phyloP scores from a whole-genome alignment of 2,113 vertebrate genomes.

The Sebastes fasciatus region DNA sequence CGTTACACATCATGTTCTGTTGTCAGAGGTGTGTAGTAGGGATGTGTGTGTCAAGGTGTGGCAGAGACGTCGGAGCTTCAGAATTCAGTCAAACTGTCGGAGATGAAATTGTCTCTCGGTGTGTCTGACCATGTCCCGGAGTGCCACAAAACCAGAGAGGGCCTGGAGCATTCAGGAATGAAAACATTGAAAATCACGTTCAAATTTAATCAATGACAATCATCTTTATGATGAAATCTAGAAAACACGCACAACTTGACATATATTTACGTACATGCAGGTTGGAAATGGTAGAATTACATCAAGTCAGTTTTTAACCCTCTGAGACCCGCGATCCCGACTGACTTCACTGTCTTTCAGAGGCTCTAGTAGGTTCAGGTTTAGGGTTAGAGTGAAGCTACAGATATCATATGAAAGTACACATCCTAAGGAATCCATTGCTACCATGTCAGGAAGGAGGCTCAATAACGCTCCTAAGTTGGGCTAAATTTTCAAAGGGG shows the following conservation, averaged over 20 bases:
- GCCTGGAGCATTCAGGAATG: constrained; percentile 63
- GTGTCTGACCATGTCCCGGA: constrained; percentile 90
- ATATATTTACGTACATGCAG: not conserved
- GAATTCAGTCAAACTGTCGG: constrained; percentile 86
- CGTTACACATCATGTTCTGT: not conserved
- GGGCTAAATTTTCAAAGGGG: too few relatives aligned
- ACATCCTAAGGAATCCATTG: too few relatives aligned
- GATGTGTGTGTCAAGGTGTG: not conserved
- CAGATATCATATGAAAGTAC: too few relatives aligned
- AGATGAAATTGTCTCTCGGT: constrained; percentile 89
- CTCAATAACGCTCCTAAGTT: too few relatives aligned
- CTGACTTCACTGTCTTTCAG: too few relatives aligned
- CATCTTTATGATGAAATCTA: not conserved
- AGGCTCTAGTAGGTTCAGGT: too few relatives aligned
- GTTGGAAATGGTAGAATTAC: not conserved
- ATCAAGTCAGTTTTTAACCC: not conserved
- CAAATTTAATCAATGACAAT: accelerated
- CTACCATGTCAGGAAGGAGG: too few relatives aligned
- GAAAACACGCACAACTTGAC: not conserved
- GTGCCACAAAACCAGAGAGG: constrained; percentile 87
- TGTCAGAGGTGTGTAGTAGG: not conserved
- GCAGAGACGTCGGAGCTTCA: constrained; percentile 49
- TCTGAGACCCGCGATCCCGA: too few relatives aligned
- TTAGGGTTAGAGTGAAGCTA: too few relatives aligned
- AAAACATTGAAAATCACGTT: not conserved